Conservation (phyloP, 2,113 vertebrate genomes). For the Crotalus tigris region DNA sequence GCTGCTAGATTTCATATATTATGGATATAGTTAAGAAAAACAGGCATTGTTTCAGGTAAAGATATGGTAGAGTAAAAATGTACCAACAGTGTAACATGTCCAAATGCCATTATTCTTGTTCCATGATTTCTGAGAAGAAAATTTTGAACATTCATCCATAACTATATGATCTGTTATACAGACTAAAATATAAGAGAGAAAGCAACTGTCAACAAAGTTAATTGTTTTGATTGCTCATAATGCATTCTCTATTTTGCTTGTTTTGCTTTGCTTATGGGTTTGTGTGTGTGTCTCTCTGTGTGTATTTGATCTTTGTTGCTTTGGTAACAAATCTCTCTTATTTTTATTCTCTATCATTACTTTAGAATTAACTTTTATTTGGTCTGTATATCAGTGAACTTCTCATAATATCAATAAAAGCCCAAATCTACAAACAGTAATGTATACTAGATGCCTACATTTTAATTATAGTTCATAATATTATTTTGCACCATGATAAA, state of each 20-base stretch:
- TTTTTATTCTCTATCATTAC: background rate
- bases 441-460: background rate
- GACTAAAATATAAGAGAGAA: slow-evolving; percentile 5
- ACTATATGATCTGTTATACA: background rate
- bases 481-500: background rate
- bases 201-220: slow-evolving; percentile 6
- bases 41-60: background rate
- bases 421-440: background rate
- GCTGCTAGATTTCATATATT: background rate
- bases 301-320: background rate
- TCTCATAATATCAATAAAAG: background rate
- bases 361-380: slow-evolving; percentile 24
- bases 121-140: background rate
- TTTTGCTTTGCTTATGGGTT: background rate
- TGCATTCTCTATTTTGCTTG: slow-evolving; percentile 3
- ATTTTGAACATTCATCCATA: background rate
- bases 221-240: slow-evolving; percentile 3
- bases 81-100: background rate
- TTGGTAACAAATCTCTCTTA: background rate
- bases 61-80: background rate
- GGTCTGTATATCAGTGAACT: background rate
- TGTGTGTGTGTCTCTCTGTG: background rate
- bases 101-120: background rate
- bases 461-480: background rate
- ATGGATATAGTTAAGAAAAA: background rate